Base-by-base conservation (phyloP, 2,113 vertebrate species). In the Probosciger aterrimus region DNA sequence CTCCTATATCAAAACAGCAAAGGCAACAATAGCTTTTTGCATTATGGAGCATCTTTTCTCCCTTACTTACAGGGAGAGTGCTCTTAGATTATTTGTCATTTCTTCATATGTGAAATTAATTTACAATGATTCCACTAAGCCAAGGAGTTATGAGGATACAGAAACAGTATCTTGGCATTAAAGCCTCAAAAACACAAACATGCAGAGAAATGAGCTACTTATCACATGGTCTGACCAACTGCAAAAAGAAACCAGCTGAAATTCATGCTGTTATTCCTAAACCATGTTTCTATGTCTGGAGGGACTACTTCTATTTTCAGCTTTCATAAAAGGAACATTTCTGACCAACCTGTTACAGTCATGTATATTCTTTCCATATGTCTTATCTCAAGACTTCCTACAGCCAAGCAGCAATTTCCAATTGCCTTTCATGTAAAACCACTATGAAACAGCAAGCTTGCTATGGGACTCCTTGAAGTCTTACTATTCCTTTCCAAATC, bases 101-200 rank as follows among this genome's bases (percentile, higher is more conserved):
- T 95, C 62, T 95, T 91, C 81, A 93, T 71, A 77, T 8, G 25
- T 47, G 89, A 73, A 93, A 60, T 68, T 83, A 64, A 91, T 90
- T 68, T 74, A n/a, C 49, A 80, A 5, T 41, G 3, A 86, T 59
- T 86, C 20, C 33, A 63, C 31, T 55, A 12, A 59, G 20, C 4
- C 65, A 91, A 81, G 52, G 35, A 86, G 5, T 15, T 30, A 71
- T 18, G 73, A 28, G 12, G 9, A 14, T 53, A 41, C 7, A 6
- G 64, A 82, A 94, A 78, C 41, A 43, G 68, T 41, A 35, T 60
- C 69, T 68, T 75, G 35, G 43, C 47, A 82, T 53, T 77, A 88
- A 78, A n/a, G 14, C 30, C 63, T 88, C 25, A 74, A 69, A 90
- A 15, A 4, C 46, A 59, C 43, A n/a, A 57, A 4, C 11, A 28